phyloP scores from a whole-genome alignment of 2,888 invertebrate genomes.

The Xestia c-nigrum region DNA sequence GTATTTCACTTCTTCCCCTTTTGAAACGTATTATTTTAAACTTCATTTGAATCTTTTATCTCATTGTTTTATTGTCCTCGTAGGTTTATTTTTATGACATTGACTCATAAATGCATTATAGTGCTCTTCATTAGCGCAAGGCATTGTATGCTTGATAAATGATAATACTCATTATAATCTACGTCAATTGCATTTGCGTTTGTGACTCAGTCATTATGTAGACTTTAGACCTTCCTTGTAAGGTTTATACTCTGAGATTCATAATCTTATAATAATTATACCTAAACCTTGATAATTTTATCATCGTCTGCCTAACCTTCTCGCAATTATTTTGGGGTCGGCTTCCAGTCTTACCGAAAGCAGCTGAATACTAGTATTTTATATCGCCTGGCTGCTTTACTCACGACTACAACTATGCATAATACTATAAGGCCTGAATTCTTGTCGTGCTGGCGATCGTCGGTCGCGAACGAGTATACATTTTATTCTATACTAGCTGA shows the following conservation, averaged over 20 bases:
- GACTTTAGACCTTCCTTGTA: not conserved
- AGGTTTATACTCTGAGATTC: not conserved
- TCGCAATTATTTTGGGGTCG: too few species aligned
- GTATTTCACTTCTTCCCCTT: not conserved
- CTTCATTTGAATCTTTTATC: not conserved
- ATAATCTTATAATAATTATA: not conserved
- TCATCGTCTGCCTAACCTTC: too few species aligned
- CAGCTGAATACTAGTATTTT: too few species aligned
- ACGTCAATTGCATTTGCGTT: not conserved
- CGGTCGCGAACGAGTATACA: too few species aligned
- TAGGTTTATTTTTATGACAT: not conserved
- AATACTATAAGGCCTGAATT: too few species aligned
- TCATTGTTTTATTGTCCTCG: not conserved
- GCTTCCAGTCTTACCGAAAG: too few species aligned
- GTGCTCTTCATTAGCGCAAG: not conserved
- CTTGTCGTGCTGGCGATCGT: too few species aligned
- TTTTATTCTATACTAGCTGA: too few species aligned
- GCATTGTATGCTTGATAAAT: slow-evolving; percentile 8
- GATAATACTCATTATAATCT: not conserved
- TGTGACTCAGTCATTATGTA: not conserved
- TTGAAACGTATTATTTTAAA: not conserved
- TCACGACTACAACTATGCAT: too few species aligned
- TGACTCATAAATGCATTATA: slow-evolving; percentile 18
- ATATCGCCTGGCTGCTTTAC: too few species aligned
- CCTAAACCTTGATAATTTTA: not conserved